Evolutionary conservation across 2,797 vertebrate genomes (phyloP).

Genomic region (Sebastes ruberrimus): DNA sequence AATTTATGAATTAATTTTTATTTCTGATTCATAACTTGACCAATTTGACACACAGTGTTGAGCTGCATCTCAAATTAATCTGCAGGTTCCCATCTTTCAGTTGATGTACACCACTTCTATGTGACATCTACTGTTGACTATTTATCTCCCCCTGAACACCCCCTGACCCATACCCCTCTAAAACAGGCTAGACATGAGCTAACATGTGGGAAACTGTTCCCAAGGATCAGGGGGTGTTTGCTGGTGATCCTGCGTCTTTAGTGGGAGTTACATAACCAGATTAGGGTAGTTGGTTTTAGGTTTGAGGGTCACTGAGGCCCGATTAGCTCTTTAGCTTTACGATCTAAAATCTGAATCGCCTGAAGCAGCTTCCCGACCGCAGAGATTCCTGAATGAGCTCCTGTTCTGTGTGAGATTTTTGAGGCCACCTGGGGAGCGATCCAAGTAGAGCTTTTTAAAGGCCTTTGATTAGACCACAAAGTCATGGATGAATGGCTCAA

Average conservation of each 20-base stretch:
- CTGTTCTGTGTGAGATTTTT: constrained; percentile 10
- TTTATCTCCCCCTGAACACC: too few relatives aligned
- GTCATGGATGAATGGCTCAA: background rate
- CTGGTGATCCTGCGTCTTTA: constrained; percentile 27
- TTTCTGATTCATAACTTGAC: too few relatives aligned
- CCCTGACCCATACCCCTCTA: too few relatives aligned
- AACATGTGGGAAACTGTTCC: constrained; percentile 35
- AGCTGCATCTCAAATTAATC: too few relatives aligned
- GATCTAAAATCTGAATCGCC: constrained; percentile 42
- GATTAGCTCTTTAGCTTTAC: constrained; percentile 41
- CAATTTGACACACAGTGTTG: too few relatives aligned
- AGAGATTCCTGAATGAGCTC: constrained; percentile 43
- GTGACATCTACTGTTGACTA: too few relatives aligned
- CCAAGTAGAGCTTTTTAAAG: background rate
- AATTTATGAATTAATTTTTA: too few relatives aligned
- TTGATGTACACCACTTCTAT: too few relatives aligned
- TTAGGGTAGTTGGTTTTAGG: constrained; percentile 59
- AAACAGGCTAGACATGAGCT: background rate
- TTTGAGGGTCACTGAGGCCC: constrained; percentile 38
- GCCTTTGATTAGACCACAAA: background rate
- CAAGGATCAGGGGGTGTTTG: constrained; percentile 25
- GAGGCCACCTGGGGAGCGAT: constrained; percentile 6
- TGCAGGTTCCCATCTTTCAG: too few relatives aligned
- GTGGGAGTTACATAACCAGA: constrained; percentile 53
- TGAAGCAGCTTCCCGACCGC: constrained; percentile 44